Evolutionary conservation across 2,888 invertebrate genomes (phyloP).

Genomic region (Pammene aurita): DNA sequence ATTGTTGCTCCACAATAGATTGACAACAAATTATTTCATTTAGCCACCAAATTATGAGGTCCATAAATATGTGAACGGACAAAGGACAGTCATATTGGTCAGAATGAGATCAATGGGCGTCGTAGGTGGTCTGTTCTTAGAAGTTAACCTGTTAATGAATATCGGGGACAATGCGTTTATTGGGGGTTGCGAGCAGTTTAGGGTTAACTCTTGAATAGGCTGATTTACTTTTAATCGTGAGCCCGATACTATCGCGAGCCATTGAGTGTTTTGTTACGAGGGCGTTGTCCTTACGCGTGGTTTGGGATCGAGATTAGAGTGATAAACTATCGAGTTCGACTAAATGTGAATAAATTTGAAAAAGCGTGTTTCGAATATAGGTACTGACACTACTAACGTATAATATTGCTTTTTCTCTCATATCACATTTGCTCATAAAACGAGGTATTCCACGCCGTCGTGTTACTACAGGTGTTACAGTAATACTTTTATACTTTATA

Average conservation of each 20-base stretch:
- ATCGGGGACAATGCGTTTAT: slow-evolving; percentile 61
- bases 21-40: slow-evolving; percentile 71
- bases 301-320: slow-evolving; percentile 44
- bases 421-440: too few relatives aligned
- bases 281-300: slow-evolving; percentile 54
- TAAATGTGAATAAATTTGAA: not conserved
- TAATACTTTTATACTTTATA: too few relatives aligned
- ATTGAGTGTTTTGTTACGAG: slow-evolving; percentile 74
- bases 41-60: slow-evolving; percentile 51
- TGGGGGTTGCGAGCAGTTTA: slow-evolving; percentile 64
- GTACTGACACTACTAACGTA: too few relatives aligned
- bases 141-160: slow-evolving; percentile 62
- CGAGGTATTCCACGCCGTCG: too few relatives aligned
- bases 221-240: slow-evolving; percentile 79
- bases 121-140: slow-evolving; percentile 77
- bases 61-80: slow-evolving; percentile 55
- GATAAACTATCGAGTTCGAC: slow-evolving; percentile 25
- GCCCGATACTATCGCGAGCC: slow-evolving; percentile 70
- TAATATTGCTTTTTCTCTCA: too few relatives aligned
- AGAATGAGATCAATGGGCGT: slow-evolving; percentile 69
- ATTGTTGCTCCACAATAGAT: slow-evolving; percentile 50
- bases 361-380: too few relatives aligned
- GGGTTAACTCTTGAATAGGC: slow-evolving; percentile 66
- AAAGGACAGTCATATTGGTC: slow-evolving; percentile 59
- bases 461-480: too few relatives aligned